phyloP scores from a whole-genome alignment of 2,113 vertebrate genomes.

The Brachirus orientalis region DNA sequence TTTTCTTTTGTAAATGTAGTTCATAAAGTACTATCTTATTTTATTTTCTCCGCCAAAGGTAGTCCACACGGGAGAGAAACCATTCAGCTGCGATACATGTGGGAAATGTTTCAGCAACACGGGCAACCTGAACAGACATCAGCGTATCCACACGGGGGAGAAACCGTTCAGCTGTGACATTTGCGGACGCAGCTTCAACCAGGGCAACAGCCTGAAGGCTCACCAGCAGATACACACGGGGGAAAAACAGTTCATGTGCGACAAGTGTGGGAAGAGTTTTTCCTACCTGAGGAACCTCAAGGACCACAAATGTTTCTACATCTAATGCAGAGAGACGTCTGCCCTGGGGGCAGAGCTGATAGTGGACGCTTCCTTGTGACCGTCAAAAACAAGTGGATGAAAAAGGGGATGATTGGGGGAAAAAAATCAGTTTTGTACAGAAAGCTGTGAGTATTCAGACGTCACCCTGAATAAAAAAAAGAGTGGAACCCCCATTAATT shows the following conservation, averaged over 20 bases:
- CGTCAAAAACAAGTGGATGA: too few relatives aligned
- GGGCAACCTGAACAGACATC: constrained; percentile 85
- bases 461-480: too few relatives aligned
- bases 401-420: too few relatives aligned
- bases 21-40: too few relatives aligned
- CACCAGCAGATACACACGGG: constrained; percentile 81
- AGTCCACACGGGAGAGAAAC: constrained; percentile 78
- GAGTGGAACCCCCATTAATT: too few relatives aligned
- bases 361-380: neutral
- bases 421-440: too few relatives aligned
- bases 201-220: constrained; percentile 82
- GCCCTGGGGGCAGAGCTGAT: neutral
- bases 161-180: constrained; percentile 78
- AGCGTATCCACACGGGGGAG: constrained; percentile 81
- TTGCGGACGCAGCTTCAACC: constrained; percentile 80
- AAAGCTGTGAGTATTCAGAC: too few relatives aligned
- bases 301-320: constrained; percentile 76
- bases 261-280: constrained; percentile 82
- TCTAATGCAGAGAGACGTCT: constrained; percentile 27
- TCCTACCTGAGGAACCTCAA: constrained; percentile 80
- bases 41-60: constrained; percentile 26
- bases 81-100: constrained; percentile 79
- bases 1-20: neutral
- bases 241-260: constrained; percentile 83
- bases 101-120: constrained; percentile 84